Percentiles rank a stretch among this genome's conserved stretches.
phyloP scores from a whole-genome alignment of 2,797 vertebrate species.

The Microctenopoma steveboyesi region DNA sequence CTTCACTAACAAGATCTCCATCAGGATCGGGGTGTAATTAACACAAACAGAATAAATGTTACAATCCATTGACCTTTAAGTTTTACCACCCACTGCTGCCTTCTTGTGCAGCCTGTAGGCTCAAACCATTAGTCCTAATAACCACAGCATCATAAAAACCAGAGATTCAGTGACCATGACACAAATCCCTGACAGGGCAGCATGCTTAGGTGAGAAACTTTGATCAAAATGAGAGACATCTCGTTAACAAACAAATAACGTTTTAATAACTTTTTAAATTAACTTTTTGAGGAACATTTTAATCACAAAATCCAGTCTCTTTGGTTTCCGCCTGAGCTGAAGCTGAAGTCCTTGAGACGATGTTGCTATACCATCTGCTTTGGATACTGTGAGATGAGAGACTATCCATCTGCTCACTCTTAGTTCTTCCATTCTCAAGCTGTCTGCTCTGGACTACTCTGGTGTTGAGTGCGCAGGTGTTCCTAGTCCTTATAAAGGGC shows the following conservation, averaged over 20 bases:
- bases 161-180: slow-evolving; percentile 6
- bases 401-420: slow-evolving; percentile 64
- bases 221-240: slow-evolving; percentile 8
- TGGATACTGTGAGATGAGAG: slow-evolving; percentile 43
- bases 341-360: slow-evolving; percentile 49
- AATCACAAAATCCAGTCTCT: slow-evolving; percentile 28
- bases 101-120: slow-evolving; percentile 31
- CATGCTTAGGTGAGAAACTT: neutral
- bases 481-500: slow-evolving; percentile 40
- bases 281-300: slow-evolving; percentile 1
- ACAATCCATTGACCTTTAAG: slow-evolving; percentile 54
- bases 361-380: slow-evolving; percentile 62
- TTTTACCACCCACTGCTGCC: slow-evolving; percentile 41
- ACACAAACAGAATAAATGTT: slow-evolving; percentile 46
- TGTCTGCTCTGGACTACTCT: slow-evolving; percentile 35
- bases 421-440: slow-evolving; percentile 47
- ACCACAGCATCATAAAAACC: slow-evolving; percentile 23
- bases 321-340: slow-evolving; percentile 41
- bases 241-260: neutral
- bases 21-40: slow-evolving; percentile 48
- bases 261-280: too few species aligned
- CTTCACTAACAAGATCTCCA: slow-evolving; percentile 52
- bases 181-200: slow-evolving; percentile 14
- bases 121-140: slow-evolving; percentile 32
- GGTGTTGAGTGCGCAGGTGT: slow-evolving; percentile 55